Conservation (phyloP, 2,113 vertebrate species). For the Rutilus rutilus region DNA sequence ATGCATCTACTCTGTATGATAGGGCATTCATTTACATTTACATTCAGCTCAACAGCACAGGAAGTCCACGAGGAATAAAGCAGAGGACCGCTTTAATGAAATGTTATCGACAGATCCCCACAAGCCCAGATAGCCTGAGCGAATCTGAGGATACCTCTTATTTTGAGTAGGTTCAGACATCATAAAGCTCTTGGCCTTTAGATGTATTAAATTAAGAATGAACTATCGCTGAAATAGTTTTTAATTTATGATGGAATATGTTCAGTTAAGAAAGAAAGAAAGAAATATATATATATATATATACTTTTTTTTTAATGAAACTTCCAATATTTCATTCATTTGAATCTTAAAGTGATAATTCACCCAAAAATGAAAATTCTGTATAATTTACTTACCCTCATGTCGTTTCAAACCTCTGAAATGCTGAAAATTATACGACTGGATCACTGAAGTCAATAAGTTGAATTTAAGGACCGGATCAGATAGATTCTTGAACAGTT, state of each 20-base stretch:
- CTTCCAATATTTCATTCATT: not conserved
- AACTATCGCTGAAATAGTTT: not conserved
- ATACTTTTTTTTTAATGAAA: not conserved
- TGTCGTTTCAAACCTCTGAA: not conserved
- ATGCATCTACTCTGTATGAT: conserved; percentile 9
- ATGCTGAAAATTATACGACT: too few relatives aligned
- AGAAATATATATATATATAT: not conserved
- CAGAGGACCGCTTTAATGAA: conserved; percentile 6
- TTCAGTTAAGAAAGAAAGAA: not conserved
- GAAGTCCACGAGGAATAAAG: not conserved
- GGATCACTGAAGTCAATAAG: not conserved
- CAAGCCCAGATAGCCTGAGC: not conserved
- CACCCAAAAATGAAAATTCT: not conserved
- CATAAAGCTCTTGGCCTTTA: not conserved
- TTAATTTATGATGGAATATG: not conserved
- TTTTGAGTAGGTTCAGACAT: not conserved
- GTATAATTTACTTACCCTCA: not conserved
- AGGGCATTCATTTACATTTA: not conserved
- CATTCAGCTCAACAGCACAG: not conserved
- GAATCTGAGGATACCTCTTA: not conserved
- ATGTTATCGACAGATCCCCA: conserved; percentile 7
- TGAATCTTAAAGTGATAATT: not conserved
- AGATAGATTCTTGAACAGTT: not conserved
- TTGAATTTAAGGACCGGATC: not conserved
- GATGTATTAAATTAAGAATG: not conserved